These are phyloP conservation scores for Idaea aversata DNA, from an alignment of 2,888 invertebrate genomes.

Conservation along the genomic window DNA sequence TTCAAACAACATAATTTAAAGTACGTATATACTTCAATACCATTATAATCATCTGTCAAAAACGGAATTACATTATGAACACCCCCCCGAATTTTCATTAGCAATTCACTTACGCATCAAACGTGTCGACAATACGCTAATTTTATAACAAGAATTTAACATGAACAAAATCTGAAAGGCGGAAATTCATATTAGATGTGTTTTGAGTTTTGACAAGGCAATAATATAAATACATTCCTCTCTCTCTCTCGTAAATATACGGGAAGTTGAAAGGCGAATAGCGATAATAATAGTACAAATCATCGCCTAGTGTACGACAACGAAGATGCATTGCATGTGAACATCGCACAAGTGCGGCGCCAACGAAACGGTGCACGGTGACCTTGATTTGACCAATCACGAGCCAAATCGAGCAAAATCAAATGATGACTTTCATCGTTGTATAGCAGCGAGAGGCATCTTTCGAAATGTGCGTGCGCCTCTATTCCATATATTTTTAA, in stretches of 20 bases:
- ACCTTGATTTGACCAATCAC: too few relatives aligned
- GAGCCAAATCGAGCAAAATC: too few relatives aligned
- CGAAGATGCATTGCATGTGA: too few relatives aligned
- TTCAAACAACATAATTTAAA: conserved; percentile 7
- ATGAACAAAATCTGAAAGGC: conserved; percentile 65
- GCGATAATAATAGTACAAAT: too few relatives aligned
- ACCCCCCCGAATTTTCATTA: conserved; percentile 13
- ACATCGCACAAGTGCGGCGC: too few relatives aligned
- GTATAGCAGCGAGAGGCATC: too few relatives aligned
- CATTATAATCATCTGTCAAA: conserved; percentile 27
- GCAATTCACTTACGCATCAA: conserved; percentile 15
- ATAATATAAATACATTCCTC: conserved; percentile 38
- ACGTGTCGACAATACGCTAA: conserved; percentile 34
- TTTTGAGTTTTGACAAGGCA: conserved; percentile 44
- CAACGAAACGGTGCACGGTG: too few relatives aligned
- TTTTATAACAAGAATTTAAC: conserved; percentile 55
- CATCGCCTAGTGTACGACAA: too few relatives aligned
- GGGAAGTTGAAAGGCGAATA: conserved; percentile 10
- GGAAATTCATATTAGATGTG: conserved; percentile 69
- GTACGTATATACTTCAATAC: conserved; percentile 1
- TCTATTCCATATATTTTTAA: too few relatives aligned
- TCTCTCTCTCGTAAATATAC: conserved; percentile 27
- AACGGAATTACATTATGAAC: conserved; percentile 30
- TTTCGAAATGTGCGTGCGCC: too few relatives aligned
- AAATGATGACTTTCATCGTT: too few relatives aligned